A percentile compares a stretch with the other conserved stretches of the same genome.
Conservation (phyloP, 2,113 vertebrate genomes). For the Colinus virginianus region DNA sequence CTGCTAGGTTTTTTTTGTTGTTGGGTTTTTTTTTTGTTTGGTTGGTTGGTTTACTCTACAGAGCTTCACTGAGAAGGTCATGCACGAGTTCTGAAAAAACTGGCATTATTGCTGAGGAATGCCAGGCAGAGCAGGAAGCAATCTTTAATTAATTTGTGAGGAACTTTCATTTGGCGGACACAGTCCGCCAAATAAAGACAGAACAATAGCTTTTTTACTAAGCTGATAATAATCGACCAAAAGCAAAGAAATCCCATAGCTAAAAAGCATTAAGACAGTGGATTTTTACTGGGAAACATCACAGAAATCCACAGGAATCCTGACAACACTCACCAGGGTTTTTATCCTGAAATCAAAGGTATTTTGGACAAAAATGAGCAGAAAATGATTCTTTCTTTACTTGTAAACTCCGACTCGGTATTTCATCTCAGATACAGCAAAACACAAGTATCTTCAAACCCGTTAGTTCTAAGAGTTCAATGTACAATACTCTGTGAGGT, state of each 20-base stretch:
- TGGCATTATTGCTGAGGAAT: slow-evolving; percentile 47
- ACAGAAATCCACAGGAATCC: slow-evolving; percentile 58
- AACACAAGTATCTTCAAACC: neutral
- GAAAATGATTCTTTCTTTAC: neutral
- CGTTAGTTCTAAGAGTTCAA: neutral
- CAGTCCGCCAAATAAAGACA: slow-evolving; percentile 32
- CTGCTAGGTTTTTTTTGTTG: neutral
- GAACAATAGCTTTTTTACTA: slow-evolving; percentile 63
- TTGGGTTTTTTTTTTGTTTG: neutral
- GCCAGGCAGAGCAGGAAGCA: slow-evolving; percentile 52
- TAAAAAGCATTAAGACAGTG: slow-evolving; percentile 46
- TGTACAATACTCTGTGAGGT: neutral
- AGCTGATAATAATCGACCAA: slow-evolving; percentile 41
- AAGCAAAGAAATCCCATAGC: slow-evolving; percentile 49
- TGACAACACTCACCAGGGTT: neutral
- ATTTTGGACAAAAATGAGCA: slow-evolving; percentile 2
- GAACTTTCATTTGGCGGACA: slow-evolving; percentile 48
- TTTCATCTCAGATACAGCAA: neutral
- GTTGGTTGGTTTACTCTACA: neutral
- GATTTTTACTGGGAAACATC: slow-evolving; percentile 39
- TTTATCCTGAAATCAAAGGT: slow-evolving; percentile 24
- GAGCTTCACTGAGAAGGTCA: slow-evolving; percentile 29
- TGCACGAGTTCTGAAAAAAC: slow-evolving; percentile 33
- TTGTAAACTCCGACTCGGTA: neutral
- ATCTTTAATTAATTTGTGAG: slow-evolving; percentile 57